Percentiles rank a stretch among this genome's conserved stretches.
These are phyloP conservation scores for Girardinus metallicus DNA, from an alignment of 2,797 vertebrate species.

Conservation along the genomic window DNA sequence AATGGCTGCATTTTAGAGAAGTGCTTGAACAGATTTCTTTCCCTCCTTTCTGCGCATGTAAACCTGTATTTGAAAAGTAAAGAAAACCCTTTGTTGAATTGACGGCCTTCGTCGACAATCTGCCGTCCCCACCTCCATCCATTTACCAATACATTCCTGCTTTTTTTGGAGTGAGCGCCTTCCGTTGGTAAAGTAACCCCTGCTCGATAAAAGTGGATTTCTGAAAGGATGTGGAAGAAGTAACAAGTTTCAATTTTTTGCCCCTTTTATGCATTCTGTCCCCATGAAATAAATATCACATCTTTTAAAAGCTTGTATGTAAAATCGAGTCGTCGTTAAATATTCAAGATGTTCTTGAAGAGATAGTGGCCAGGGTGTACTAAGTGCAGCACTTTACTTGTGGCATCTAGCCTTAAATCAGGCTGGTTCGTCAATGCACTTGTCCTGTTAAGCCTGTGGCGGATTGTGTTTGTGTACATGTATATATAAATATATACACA, in stretches of 20 bases:
- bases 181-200: constrained; percentile 62
- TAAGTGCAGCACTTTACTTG: constrained; percentile 75
- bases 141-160: constrained; percentile 22
- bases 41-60: constrained; percentile 19
- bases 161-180: constrained; percentile 51
- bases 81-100: constrained; percentile 12
- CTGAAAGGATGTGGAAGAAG: constrained; percentile 44
- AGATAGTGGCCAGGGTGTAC: constrained; percentile 61
- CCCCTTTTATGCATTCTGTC: constrained; percentile 79
- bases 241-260: constrained; percentile 67
- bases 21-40: constrained; percentile 18
- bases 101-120: constrained; percentile 23
- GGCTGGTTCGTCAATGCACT: constrained; percentile 62
- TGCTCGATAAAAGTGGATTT: constrained; percentile 64
- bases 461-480: constrained; percentile 52
- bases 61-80: constrained; percentile 20
- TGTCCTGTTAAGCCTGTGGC: constrained; percentile 65
- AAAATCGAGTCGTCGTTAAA: constrained; percentile 77
- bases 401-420: constrained; percentile 67
- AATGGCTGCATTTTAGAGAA: constrained; percentile 26
- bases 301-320: constrained; percentile 79
- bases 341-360: constrained; percentile 74
- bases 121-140: constrained; percentile 23
- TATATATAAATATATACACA: constrained; percentile 30
- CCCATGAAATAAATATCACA: constrained; percentile 84